Evolutionary conservation across 2,113 vertebrate species (phyloP).

Genomic region (Panthera tigris): DNA sequence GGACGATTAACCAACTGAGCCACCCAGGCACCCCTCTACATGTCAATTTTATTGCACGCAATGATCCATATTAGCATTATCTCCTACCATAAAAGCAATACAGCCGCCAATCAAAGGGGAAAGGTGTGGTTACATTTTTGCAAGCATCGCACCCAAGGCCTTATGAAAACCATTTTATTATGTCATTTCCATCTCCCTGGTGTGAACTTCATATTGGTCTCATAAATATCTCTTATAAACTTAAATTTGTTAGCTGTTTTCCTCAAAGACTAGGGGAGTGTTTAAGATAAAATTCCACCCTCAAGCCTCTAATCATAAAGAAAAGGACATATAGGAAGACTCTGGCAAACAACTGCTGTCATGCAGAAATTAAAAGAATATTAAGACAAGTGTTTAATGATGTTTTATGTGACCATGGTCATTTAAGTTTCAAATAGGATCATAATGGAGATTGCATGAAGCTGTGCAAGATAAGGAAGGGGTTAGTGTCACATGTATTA

Average conservation of each 20-base stretch:
- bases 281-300: background rate
- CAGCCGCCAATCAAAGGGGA: background rate
- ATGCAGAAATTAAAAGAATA: background rate
- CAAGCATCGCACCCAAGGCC: background rate
- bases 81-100: background rate
- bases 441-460: background rate
- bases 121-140: background rate
- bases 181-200: background rate
- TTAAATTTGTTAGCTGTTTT: slow-evolving; percentile 8
- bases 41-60: background rate
- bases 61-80: background rate
- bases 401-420: background rate
- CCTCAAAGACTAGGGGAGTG: background rate
- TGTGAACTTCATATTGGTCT: background rate
- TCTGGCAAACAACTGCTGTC: background rate
- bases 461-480: background rate
- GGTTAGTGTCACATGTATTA: too few relatives aligned
- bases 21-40: background rate
- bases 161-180: background rate
- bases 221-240: background rate
- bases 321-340: background rate
- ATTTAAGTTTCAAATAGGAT: background rate
- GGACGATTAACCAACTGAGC: too few relatives aligned
- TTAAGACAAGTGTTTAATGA: background rate
- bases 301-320: background rate